Base-by-base conservation (phyloP, 92 coral and sea anemone species). In the Epizoanthus scotinus region DNA sequence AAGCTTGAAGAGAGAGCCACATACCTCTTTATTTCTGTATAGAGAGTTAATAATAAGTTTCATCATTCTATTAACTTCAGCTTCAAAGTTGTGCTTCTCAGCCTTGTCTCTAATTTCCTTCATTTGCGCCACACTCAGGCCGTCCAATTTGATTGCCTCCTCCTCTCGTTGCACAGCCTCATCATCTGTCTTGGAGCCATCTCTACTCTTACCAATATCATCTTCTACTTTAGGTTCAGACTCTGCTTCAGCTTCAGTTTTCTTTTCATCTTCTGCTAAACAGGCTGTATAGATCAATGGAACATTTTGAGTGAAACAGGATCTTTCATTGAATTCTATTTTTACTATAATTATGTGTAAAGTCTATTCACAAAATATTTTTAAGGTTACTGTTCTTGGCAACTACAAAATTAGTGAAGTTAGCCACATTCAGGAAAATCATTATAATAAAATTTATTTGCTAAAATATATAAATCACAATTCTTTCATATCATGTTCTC, bases 61-160 rank as follows among this genome's bases (percentile, higher is more conserved):
- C 99, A 95, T 95, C 99, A 95, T 95, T 8, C 99, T 91, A 52
- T 91, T 93, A 59, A 95, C 99, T 93, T 95, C 99, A 75, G 99
- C 99, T 74, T 95, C 98, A 89, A 95, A 95, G 28, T 90, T 84
- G 74, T 88, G 92, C 60, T 95, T 95, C 81, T 95, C 99, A 40
- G 99, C 98, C 63, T 93, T 95, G 0, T 95, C 99, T 67, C 99
- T 83, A 40, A 95, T 80, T 87, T 95, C 99, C 72, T 95, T 95
- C 99, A 95, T 95, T 72, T 95, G 99, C 20, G 99, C 92, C 10
- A 95, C 99, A 93, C 94, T 95, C 70, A 95, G 81, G 2, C 99
- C 99, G 84, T 95, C 99, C 53, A 95, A 82, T 71, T 95, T 95
- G 65, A 95, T 95, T 6, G 99, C 99, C 50, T 95, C 99, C 68